Evolutionary conservation across 2,797 vertebrate species (phyloP), one percentile per base, ranked within the genome.

Genomic region (Pseudotriccus pelzelni): DNA sequence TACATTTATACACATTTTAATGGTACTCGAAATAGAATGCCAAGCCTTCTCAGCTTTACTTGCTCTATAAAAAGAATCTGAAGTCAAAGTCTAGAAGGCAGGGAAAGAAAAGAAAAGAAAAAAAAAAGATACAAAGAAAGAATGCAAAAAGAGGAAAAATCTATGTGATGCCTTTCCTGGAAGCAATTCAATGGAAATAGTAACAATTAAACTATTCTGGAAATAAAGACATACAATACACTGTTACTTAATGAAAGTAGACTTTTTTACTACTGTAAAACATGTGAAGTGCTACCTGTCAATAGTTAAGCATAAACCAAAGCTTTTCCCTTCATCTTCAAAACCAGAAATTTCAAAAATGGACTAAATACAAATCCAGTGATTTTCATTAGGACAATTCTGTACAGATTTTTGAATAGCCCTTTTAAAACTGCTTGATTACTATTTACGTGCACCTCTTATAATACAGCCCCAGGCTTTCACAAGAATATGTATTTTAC

Each of bases 1-100:
- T 88, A 55, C 77, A 79, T 87, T 96, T 77, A 64, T 84, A 82
- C 4, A 36, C 66, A 60, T 88, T 94, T 95, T 91, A 95, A 88
- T 87, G 67, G 68, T 72, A 90, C 80, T 84, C 2, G 0, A 91
- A 95, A 94, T 88, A 96, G 95, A 90, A 93, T 79, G 56, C 52
- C 77, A 93, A 85, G 80, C 78, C 92, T 78, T 70, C 20, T 46
- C 66, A 50, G 85, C 24, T 90, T 93, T 86, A 49, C 87, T 79
- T 7, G 13, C n/a, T 94, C 70, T 93, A 39, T 88, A 90, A 90
- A 91, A 95, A 93, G 67, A 84, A 86, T 34, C 47, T 44, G 36
- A 80, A 96, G 47, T 74, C 14, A 58, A 95, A 92, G 39, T 52
- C 84, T 86, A 82, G 62, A 93, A 92, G 58, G 14, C 81, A 83